phyloP scores from a whole-genome alignment of 2,888 invertebrate species.

The Mongoloraphidia duomilia region DNA sequence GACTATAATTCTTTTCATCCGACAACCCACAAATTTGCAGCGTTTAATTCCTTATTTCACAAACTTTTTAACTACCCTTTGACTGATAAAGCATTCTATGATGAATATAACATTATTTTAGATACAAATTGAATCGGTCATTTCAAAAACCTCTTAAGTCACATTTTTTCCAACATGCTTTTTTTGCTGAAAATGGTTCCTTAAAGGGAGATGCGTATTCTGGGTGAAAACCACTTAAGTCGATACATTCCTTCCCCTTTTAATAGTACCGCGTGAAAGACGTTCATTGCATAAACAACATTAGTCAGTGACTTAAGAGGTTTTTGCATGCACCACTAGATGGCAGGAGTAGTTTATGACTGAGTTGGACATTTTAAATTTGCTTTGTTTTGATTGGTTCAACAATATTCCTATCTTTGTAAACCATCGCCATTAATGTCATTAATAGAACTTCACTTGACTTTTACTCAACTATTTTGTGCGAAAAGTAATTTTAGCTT shows the following conservation, averaged over 20 bases:
- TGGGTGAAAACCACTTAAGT: no score
- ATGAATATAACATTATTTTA: no score
- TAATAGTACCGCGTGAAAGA: no score
- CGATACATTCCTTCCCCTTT: no score
- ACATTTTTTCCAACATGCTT: neutral
- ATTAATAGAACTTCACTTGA: neutral
- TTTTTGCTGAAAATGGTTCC: no score
- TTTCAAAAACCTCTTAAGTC: neutral
- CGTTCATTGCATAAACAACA: no score
- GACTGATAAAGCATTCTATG: no score
- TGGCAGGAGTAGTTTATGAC: slow-evolving; percentile 1
- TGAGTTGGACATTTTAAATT: slow-evolving; percentile 1
- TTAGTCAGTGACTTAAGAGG: slow-evolving; percentile 1
- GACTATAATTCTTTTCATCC: no score
- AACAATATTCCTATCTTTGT: neutral
- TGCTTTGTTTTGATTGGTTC: neutral
- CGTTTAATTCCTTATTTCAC: no score
- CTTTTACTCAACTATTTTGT: slow-evolving; percentile 1
- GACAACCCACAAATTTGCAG: no score
- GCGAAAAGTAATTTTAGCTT: slow-evolving; percentile 2
- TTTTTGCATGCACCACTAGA: neutral
- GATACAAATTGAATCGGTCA: neutral
- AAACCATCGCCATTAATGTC: neutral
- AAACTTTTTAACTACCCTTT: no score
- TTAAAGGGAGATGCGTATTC: no score